Evolutionary conservation across 2,797 vertebrate species (phyloP).

Genomic region (Gymnothorax reevesii): DNA sequence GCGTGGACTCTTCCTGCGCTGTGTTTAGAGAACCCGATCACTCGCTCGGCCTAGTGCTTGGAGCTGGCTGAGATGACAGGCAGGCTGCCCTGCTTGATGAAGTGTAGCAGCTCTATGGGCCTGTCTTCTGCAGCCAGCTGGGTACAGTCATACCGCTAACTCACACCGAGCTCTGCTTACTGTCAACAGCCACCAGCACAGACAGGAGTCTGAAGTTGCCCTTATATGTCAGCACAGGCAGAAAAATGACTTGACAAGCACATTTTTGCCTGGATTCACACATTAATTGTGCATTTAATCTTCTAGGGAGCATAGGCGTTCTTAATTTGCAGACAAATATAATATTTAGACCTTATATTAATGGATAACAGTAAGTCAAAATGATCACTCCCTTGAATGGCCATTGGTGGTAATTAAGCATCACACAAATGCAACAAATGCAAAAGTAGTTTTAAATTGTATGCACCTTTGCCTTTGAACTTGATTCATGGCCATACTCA

Average conservation of each 20-base stretch:
- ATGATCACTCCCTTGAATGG: neutral
- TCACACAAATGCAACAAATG: neutral
- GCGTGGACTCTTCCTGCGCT: slow-evolving; percentile 29
- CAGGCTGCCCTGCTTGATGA: slow-evolving; percentile 25
- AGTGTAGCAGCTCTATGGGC: slow-evolving; percentile 22
- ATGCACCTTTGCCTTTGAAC: neutral
- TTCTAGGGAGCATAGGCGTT: neutral
- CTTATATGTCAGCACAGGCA: slow-evolving; percentile 41
- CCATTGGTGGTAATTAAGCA: neutral
- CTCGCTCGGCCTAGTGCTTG: slow-evolving; percentile 30
- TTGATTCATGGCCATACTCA: neutral
- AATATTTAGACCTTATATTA: neutral
- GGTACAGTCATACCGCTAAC: neutral
- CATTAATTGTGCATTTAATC: neutral
- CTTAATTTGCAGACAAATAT: neutral
- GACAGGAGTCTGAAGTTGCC: slow-evolving; percentile 27
- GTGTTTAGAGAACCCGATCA: slow-evolving; percentile 39
- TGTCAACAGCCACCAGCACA: neutral
- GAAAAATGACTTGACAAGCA: slow-evolving; percentile 1
- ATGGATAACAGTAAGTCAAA: neutral
- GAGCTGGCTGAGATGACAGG: slow-evolving; percentile 33
- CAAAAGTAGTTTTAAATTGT: neutral
- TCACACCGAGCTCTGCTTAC: neutral
- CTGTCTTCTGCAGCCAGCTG: slow-evolving; percentile 1
- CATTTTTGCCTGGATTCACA: slow-evolving; percentile 21